These are phyloP conservation scores for Spicauda simplicius DNA, from an alignment of 2,888 invertebrate genomes.

Conservation along the genomic window DNA sequence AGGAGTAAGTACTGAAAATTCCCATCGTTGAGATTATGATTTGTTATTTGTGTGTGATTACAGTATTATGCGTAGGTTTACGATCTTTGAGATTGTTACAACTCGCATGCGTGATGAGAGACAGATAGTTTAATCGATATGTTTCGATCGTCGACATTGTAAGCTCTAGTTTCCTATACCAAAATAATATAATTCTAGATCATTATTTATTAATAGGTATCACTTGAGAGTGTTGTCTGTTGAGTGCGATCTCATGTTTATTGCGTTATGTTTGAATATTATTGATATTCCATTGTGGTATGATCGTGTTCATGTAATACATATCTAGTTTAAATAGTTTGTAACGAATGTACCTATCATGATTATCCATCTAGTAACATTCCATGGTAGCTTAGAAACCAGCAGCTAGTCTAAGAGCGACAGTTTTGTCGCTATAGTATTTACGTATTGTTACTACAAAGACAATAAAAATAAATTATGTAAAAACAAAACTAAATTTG, in stretches of 20 bases:
- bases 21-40: slow-evolving; percentile 80
- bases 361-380: slow-evolving; percentile 62
- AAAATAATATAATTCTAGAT: slow-evolving; percentile 78
- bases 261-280: slow-evolving; percentile 60
- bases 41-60: slow-evolving; percentile 66
- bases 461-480: slow-evolving; percentile 44
- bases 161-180: slow-evolving; percentile 79
- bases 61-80: slow-evolving; percentile 70
- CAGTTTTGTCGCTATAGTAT: slow-evolving; percentile 58
- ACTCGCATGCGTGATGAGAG: slow-evolving; percentile 25
- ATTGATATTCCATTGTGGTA: slow-evolving; percentile 56
- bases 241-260: slow-evolving; percentile 78
- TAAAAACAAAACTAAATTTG: slow-evolving; percentile 50
- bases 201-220: slow-evolving; percentile 79
- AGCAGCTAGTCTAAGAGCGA: slow-evolving; percentile 78
- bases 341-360: slow-evolving; percentile 53
- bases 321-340: slow-evolving; percentile 54
- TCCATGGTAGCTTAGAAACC: slow-evolving; percentile 71
- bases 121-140: slow-evolving; percentile 40
- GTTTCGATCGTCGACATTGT: slow-evolving; percentile 51
- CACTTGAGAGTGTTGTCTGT: slow-evolving; percentile 67
- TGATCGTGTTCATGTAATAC: slow-evolving; percentile 67
- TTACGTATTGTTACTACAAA: slow-evolving; percentile 37
- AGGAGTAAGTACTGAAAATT: slow-evolving; percentile 64
- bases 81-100: slow-evolving; percentile 56